These are phyloP conservation scores for Calypte anna DNA, from an alignment of 2,113 vertebrate genomes.

Conservation along the genomic window DNA sequence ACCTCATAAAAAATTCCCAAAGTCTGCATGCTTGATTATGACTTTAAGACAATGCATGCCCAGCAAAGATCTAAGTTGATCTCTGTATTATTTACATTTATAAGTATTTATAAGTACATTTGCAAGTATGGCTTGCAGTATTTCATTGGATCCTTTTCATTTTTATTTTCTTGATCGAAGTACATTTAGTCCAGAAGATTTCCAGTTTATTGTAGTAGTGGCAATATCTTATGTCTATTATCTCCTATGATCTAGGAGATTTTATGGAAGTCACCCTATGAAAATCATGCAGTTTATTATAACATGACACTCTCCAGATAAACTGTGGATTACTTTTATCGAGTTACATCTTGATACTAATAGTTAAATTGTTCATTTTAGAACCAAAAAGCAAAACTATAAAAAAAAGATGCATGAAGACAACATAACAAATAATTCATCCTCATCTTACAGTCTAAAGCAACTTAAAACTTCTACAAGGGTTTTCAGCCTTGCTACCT, in stretches of 20 bases:
- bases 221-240: slow-evolving; percentile 32
- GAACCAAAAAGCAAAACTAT: background rate
- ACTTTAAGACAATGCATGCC: background rate
- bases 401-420: background rate
- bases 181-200: slow-evolving; percentile 9
- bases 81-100: background rate
- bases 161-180: background rate
- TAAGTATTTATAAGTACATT: too few relatives aligned
- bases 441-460: background rate
- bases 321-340: background rate
- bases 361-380: background rate
- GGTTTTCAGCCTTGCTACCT: slow-evolving; percentile 6
- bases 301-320: background rate
- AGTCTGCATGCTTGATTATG: background rate
- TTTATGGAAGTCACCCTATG: background rate
- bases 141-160: slow-evolving; percentile 41
- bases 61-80: slow-evolving; percentile 16
- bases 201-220: slow-evolving; percentile 18
- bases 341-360: background rate
- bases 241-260: background rate
- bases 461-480: background rate
- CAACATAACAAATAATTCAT: background rate
- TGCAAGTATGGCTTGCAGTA: too few relatives aligned
- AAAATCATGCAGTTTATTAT: background rate
- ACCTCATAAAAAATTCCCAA: background rate